Evolutionary conservation across 2,888 invertebrate species (phyloP).

Genomic region (Rhyacophila evoluta): DNA sequence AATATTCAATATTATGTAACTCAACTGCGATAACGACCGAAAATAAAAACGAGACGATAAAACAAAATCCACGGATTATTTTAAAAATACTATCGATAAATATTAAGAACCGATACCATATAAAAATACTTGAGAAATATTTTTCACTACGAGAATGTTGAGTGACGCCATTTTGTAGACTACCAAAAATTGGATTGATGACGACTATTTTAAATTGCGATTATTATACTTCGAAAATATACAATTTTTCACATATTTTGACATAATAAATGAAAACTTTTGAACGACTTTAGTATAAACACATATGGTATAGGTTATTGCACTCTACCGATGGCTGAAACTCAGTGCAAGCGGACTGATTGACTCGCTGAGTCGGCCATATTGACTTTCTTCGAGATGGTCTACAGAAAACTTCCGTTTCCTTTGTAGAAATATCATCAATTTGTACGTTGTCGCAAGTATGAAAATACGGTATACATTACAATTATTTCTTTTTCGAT

Average conservation of each 20-base stretch:
- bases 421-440: slow-evolving; percentile 23
- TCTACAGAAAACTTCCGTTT: slow-evolving; percentile 45
- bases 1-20: slow-evolving; percentile 49
- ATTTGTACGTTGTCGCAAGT: background rate
- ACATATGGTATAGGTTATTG: slow-evolving; percentile 44
- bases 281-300: slow-evolving; percentile 43
- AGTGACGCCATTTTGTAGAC: slow-evolving; percentile 73
- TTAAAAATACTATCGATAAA: slow-evolving; percentile 56
- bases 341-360: slow-evolving; percentile 56
- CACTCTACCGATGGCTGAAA: slow-evolving; percentile 43
- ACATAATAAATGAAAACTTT: slow-evolving; percentile 17
- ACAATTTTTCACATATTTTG: slow-evolving; percentile 23
- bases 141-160: slow-evolving; percentile 69
- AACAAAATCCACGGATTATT: slow-evolving; percentile 58
- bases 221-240: slow-evolving; percentile 20
- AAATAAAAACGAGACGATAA: slow-evolving; percentile 54
- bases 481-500: too few species aligned
- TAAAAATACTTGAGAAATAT: slow-evolving; percentile 63
- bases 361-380: slow-evolving; percentile 63
- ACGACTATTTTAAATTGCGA: slow-evolving; percentile 47
- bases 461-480: background rate
- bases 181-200: slow-evolving; percentile 48
- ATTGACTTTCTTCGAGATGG: slow-evolving; percentile 62
- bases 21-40: background rate
- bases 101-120: slow-evolving; percentile 57